Evolutionary conservation across 2,113 vertebrate species (phyloP).

Genomic region (Otocyon megalotis): DNA sequence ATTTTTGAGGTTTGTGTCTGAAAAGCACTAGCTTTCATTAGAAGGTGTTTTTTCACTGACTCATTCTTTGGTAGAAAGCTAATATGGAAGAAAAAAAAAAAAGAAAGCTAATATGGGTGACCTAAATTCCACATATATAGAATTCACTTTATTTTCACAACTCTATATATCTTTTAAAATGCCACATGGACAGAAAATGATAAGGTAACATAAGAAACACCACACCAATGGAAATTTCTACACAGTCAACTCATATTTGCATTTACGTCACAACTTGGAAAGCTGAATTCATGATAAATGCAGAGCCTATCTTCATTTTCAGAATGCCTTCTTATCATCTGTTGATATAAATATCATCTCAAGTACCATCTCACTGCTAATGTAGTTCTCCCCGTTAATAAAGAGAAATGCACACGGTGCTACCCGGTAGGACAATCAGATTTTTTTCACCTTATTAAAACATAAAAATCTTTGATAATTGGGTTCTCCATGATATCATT

Average conservation of each 20-base stretch:
- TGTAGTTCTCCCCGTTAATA: slow-evolving; percentile 57
- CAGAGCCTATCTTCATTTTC: slow-evolving; percentile 67
- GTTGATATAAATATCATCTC: slow-evolving; percentile 37
- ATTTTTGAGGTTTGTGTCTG: not conserved
- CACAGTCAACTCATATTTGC: slow-evolving; percentile 11
- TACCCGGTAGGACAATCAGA: slow-evolving; percentile 36
- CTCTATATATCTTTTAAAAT: not conserved
- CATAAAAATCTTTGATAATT: slow-evolving; percentile 74
- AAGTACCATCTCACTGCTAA: slow-evolving; percentile 33
- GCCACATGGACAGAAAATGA: not conserved
- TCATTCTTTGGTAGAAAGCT: not conserved
- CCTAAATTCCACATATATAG: not conserved
- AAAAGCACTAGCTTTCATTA: not conserved
- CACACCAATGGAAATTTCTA: not conserved
- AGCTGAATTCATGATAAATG: slow-evolving; percentile 59
- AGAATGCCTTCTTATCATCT: slow-evolving; percentile 51
- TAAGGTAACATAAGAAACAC: not conserved
- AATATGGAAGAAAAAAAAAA: not conserved
- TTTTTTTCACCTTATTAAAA: slow-evolving; percentile 71
- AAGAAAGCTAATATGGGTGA: not conserved
- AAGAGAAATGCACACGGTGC: slow-evolving; percentile 59
- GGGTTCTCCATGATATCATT: slow-evolving; percentile 65
- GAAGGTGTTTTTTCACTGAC: not conserved
- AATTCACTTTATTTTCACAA: not conserved
- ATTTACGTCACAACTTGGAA: slow-evolving; percentile 55